phyloP scores from a whole-genome alignment of 53 echinoderm and acorn worm species.

The Paelopatides confundens region DNA sequence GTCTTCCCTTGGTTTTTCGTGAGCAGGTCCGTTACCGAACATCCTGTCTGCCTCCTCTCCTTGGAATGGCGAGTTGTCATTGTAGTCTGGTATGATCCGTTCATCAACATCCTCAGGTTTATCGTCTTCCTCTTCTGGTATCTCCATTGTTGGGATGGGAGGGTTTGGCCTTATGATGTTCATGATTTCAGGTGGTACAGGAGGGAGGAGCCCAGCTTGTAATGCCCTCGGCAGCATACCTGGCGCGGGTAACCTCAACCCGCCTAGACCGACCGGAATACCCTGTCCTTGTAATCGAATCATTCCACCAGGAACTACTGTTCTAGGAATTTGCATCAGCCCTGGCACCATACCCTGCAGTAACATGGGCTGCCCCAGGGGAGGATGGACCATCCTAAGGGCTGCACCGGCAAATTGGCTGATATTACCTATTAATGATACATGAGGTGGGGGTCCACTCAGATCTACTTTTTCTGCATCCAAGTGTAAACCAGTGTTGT shows the following conservation, averaged over 20 bases:
- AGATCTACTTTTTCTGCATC: conserved; percentile 4
- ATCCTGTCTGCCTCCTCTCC: neutral
- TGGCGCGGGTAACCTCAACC: conserved; percentile 42
- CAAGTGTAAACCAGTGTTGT: neutral
- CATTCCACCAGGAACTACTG: conserved; percentile 34
- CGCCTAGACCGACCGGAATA: conserved; percentile 11
- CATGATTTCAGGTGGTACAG: conserved; percentile 26
- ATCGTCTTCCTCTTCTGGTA: neutral
- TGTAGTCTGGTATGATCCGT: conserved; percentile 39
- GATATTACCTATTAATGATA: conserved; percentile 47
- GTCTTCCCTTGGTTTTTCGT: conserved; percentile 31
- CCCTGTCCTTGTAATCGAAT: conserved; percentile 41
- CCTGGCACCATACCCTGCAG: conserved; percentile 55
- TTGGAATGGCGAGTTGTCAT: conserved; percentile 31
- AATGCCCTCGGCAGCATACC: conserved; percentile 25
- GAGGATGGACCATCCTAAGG: conserved; percentile 60
- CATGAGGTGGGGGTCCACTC: conserved; percentile 26
- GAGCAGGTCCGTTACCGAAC: conserved; percentile 34
- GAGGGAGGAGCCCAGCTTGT: conserved; percentile 6
- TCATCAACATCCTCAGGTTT: conserved; percentile 32
- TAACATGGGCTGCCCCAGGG: conserved; percentile 53
- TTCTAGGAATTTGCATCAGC: conserved; percentile 9
- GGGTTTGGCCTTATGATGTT: conserved; percentile 29
- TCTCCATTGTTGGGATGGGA: conserved; percentile 24
- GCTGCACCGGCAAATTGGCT: conserved; percentile 69